Conservation (phyloP, 2,113 vertebrate species). For the Cyphomyrus plagiostoma region DNA sequence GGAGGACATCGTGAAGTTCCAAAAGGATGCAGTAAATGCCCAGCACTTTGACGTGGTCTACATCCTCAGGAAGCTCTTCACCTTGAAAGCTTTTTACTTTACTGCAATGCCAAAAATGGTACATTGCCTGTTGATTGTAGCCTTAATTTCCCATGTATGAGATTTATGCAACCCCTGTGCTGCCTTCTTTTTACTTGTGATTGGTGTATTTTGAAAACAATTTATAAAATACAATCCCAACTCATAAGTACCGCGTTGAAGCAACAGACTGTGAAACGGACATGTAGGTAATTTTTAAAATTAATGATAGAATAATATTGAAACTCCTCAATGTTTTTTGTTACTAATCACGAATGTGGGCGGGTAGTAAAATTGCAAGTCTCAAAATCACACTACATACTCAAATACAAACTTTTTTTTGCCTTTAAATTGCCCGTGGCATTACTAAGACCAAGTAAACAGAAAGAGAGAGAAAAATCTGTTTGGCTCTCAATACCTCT, state of each 20-base stretch:
- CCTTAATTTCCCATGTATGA: not conserved
- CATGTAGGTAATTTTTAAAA: not conserved
- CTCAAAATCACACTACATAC: not conserved
- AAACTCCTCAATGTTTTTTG: not conserved
- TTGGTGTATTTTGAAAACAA: not conserved
- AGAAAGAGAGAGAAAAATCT: not conserved
- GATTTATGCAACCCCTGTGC: not conserved
- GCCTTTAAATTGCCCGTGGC: not conserved
- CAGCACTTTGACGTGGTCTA: constrained; percentile 78
- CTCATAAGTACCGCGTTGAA: not conserved
- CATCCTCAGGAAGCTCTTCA: constrained; percentile 65
- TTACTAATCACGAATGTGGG: not conserved
- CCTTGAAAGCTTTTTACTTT: constrained; percentile 77
- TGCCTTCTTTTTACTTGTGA: not conserved
- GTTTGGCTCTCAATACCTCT: not conserved
- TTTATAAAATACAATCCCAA: not conserved
- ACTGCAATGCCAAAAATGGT: constrained; percentile 81
- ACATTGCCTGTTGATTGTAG: constrained; percentile 31
- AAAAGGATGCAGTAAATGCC: constrained; percentile 71
- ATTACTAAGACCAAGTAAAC: not conserved
- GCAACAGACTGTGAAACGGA: not conserved
- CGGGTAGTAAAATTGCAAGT: not conserved
- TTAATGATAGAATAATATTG: not conserved
- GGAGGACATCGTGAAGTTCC: constrained; percentile 71
- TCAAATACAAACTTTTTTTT: not conserved